Evolutionary conservation across 2,797 vertebrate genomes (phyloP).

Genomic region (Siniperca scherzeri): DNA sequence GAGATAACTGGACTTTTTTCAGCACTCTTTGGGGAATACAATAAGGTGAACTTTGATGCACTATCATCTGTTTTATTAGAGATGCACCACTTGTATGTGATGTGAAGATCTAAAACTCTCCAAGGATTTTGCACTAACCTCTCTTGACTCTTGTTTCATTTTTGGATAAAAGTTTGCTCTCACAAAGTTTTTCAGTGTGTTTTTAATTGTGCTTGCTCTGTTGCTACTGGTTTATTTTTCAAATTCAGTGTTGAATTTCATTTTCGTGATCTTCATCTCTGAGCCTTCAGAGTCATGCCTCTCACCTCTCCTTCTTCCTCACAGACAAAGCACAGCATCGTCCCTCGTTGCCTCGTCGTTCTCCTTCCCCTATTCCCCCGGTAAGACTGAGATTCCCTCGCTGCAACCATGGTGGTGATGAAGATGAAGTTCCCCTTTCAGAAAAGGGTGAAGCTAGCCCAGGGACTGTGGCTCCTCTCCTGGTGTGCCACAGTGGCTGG

Average conservation of each 20-base stretch:
- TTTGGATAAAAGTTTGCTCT: constrained; percentile 21
- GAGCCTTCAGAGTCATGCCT: constrained; percentile 30
- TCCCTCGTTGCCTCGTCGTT: constrained; percentile 41
- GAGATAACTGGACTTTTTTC: constrained; percentile 73
- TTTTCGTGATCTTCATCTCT: background rate
- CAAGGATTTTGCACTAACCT: background rate
- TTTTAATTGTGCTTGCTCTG: background rate
- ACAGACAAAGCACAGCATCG: constrained; percentile 67
- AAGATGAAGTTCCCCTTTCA: constrained; percentile 90
- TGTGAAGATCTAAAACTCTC: background rate
- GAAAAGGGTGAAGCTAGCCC: constrained; percentile 88
- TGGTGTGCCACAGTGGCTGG: constrained; percentile 85
- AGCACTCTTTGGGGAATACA: constrained; percentile 66
- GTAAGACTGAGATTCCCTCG: constrained; percentile 57
- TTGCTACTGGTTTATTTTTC: constrained; percentile 1
- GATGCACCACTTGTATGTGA: constrained; percentile 16
- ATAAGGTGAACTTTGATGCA: constrained; percentile 70
- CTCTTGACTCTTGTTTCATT: background rate
- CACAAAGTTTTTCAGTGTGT: background rate
- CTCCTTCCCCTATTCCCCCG: constrained; percentile 74
- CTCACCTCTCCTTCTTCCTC: constrained; percentile 46
- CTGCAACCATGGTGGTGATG: constrained; percentile 87
- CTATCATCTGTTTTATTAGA: constrained; percentile 21
- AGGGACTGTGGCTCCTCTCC: constrained; percentile 88
- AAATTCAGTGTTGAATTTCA: constrained; percentile 6